phyloP scores from a whole-genome alignment of 2,797 vertebrate species.

The Tapera naevia region DNA sequence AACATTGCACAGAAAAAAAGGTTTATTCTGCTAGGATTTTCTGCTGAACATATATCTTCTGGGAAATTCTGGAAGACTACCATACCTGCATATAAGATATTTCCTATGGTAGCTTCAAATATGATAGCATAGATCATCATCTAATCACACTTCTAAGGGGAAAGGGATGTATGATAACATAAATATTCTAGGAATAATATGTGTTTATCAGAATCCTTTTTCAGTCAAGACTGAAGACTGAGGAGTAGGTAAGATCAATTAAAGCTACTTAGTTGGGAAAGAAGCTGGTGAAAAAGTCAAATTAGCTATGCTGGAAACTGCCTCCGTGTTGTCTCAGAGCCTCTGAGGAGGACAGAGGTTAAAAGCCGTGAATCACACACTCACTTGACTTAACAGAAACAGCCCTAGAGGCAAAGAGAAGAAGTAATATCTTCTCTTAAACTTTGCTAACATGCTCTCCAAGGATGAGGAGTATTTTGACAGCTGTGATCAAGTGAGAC shows the following conservation, averaged over 20 bases:
- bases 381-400: neutral
- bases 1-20: neutral
- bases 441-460: neutral
- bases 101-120: neutral
- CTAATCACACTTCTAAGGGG: neutral
- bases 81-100: neutral
- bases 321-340: neutral
- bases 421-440: neutral
- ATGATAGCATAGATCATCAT: neutral
- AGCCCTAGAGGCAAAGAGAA: constrained; percentile 12
- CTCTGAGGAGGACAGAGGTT: constrained; percentile 9
- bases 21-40: neutral
- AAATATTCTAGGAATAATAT: neutral
- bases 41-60: neutral
- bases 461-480: constrained; percentile 6
- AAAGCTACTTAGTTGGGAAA: neutral
- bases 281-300: neutral
- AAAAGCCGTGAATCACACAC: neutral
- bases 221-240: neutral
- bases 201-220: neutral
- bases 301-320: neutral
- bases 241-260: neutral
- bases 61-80: neutral
- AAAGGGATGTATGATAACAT: neutral
- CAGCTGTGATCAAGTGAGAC: neutral